These are phyloP conservation scores for Aphidius ervi DNA, from an alignment of 1,140 invertebrate species.

Conservation along the genomic window DNA sequence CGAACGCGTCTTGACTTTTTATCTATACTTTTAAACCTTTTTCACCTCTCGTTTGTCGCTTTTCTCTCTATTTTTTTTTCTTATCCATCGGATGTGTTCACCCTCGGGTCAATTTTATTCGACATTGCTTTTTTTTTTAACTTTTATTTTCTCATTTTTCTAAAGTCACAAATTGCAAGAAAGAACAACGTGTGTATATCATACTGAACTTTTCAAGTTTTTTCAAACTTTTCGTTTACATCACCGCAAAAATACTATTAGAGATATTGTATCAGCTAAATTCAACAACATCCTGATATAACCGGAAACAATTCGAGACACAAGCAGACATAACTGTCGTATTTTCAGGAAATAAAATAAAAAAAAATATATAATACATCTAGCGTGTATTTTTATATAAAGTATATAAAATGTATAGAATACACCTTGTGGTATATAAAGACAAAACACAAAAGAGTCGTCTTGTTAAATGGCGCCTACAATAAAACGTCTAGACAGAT, in stretches of 20 bases:
- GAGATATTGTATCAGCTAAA: neutral
- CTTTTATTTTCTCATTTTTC: constrained; percentile 4
- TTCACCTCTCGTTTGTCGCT: constrained; percentile 11
- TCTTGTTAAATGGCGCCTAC: constrained; percentile 9
- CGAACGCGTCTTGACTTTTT: constrained; percentile 5
- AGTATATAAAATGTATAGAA: too few species aligned
- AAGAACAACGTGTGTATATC: neutral
- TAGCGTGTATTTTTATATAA: too few species aligned
- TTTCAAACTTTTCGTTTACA: constrained; percentile 10
- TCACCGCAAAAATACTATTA: constrained; percentile 12
- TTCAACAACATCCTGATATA: too few species aligned
- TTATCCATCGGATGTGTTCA: neutral
- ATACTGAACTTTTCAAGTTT: neutral
- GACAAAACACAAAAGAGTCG: neutral
- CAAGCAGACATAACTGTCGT: too few species aligned
- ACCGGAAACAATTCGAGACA: too few species aligned
- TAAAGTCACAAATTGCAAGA: neutral
- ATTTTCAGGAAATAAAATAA: too few species aligned
- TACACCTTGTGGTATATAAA: too few species aligned
- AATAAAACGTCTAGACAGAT: constrained; percentile 6
- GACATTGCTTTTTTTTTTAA: constrained; percentile 8
- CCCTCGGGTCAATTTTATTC: constrained; percentile 31
- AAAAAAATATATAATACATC: too few species aligned
- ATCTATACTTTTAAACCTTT: neutral
- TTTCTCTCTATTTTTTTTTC: constrained; percentile 12